Conservation (phyloP, 2,113 vertebrate genomes). For the Anser cygnoides region DNA sequence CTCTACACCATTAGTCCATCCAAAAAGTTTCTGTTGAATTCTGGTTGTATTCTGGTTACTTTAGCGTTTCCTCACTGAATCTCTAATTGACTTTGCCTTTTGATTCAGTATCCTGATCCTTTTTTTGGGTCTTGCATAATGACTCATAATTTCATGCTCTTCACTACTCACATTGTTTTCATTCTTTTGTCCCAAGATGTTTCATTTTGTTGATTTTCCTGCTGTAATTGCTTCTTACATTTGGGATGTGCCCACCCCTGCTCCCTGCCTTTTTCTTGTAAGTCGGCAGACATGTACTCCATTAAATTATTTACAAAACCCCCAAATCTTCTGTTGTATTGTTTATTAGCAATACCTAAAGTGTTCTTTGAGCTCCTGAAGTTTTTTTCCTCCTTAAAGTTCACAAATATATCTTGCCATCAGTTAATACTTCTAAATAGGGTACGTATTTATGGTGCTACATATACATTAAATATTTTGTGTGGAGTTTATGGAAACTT, state of each 20-base stretch:
- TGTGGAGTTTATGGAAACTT: neutral
- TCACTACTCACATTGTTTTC: neutral
- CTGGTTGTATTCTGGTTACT: neutral
- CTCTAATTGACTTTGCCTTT: neutral
- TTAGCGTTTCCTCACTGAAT: neutral
- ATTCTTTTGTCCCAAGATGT: neutral
- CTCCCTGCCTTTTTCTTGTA: neutral
- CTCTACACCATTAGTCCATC: neutral
- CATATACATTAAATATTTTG: neutral
- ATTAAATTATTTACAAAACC: neutral
- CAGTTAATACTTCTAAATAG: neutral
- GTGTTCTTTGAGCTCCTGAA: neutral
- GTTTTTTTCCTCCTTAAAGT: neutral
- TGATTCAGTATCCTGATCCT: neutral
- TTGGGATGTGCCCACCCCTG: neutral
- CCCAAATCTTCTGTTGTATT: rapidly evolving
- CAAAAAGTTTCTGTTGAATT: neutral
- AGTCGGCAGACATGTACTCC: neutral
- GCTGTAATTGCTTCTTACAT: neutral
- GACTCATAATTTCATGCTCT: neutral
- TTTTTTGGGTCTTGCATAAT: neutral
- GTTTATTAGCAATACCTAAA: neutral
- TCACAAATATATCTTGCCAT: neutral
- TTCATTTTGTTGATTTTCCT: neutral
- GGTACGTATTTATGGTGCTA: neutral